These are phyloP conservation scores for Epinephelus cyanopodus DNA, from an alignment of 2,113 vertebrate genomes.

Conservation along the genomic window DNA sequence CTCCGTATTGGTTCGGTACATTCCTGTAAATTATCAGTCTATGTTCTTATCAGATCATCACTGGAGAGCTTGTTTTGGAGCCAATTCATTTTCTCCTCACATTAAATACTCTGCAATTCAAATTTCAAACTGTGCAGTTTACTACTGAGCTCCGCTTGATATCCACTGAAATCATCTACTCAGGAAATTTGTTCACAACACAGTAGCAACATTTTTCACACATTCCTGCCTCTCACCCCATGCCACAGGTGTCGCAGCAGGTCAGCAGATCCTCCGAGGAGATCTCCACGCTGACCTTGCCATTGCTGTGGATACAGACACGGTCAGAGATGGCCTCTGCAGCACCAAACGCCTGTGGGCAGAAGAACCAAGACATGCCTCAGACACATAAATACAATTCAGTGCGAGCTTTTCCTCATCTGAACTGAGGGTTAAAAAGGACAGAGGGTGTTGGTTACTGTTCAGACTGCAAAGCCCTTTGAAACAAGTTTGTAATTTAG, in stretches of 20 bases:
- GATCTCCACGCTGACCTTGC: slow-evolving; percentile 90
- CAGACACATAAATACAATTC: not conserved
- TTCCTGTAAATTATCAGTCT: not conserved
- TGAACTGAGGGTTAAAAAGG: not conserved
- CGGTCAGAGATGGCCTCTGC: slow-evolving; percentile 95
- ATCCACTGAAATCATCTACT: not conserved
- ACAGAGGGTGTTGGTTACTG: too few species aligned
- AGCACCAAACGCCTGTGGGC: slow-evolving; percentile 91
- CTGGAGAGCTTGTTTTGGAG: not conserved
- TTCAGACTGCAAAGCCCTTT: not conserved
- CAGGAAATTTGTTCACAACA: not conserved
- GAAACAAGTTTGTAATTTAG: not conserved
- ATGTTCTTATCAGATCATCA: not conserved
- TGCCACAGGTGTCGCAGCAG: slow-evolving; percentile 86
- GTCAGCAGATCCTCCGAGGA: slow-evolving; percentile 94
- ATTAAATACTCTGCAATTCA: not conserved
- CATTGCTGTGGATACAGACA: slow-evolving; percentile 89
- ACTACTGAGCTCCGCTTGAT: not conserved
- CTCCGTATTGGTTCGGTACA: not conserved
- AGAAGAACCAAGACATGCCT: not conserved
- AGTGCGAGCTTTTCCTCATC: not conserved
- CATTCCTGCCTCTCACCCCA: slow-evolving; percentile 74
- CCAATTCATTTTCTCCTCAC: not conserved
- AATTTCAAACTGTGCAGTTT: not conserved
- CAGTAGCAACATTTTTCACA: not conserved